A percentile compares a stretch with the other conserved stretches of the same genome.
Evolutionary conservation across 2,888 invertebrate species (phyloP).

Genomic region (Clanis bilineata): DNA sequence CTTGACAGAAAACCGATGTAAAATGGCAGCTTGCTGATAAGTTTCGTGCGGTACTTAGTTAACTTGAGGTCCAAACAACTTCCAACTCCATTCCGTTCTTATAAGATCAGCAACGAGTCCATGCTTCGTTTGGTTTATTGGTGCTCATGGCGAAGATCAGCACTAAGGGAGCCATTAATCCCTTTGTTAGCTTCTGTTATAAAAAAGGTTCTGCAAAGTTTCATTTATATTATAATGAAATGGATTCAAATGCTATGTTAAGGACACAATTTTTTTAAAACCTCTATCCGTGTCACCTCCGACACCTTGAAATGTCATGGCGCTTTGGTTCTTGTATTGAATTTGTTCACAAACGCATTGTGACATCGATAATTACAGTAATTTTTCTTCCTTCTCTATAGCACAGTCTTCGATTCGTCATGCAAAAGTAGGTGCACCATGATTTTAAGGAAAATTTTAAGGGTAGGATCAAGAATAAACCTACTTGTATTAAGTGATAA

Average conservation of each 20-base stretch:
- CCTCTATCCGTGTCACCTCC: background rate
- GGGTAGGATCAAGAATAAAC: background rate
- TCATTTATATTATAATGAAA: conserved; percentile 19
- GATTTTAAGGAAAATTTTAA: background rate
- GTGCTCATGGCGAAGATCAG: too few relatives aligned
- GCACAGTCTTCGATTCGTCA: conserved; percentile 19
- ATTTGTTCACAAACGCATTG: background rate
- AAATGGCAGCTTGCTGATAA: too few relatives aligned
- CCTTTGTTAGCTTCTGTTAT: too few relatives aligned
- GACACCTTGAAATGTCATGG: background rate
- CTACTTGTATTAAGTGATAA: background rate
- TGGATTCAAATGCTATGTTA: background rate
- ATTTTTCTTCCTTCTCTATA: conserved; percentile 23
- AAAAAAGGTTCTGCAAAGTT: too few relatives aligned
- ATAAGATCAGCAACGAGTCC: too few relatives aligned
- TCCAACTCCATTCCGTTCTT: too few relatives aligned
- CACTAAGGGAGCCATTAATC: too few relatives aligned
- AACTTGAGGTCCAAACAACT: too few relatives aligned
- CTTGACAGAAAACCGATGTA: too few relatives aligned
- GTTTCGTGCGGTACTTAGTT: too few relatives aligned
- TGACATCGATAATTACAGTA: background rate
- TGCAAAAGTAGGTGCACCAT: conserved; percentile 23
- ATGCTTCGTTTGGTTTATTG: too few relatives aligned
- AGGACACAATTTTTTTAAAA: too few relatives aligned
- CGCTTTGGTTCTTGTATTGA: background rate